phyloP scores from a whole-genome alignment of 2,888 invertebrate genomes.

The Acanthosoma haemorrhoidale region DNA sequence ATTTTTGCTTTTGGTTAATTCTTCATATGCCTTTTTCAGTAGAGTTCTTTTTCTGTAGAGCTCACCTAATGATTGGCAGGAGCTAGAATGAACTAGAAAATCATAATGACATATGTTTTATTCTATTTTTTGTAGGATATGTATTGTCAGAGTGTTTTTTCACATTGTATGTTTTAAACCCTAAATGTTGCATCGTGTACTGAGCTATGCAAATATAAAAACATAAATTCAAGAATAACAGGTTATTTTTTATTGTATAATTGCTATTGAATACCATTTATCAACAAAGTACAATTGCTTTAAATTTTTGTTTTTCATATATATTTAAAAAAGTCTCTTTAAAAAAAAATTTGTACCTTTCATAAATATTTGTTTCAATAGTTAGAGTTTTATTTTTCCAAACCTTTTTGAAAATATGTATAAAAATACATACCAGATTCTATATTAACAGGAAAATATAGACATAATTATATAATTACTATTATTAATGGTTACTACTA shows the following conservation, averaged over 20 bases:
- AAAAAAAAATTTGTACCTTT: too few species aligned
- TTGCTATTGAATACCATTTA: too few species aligned
- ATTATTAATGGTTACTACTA: too few species aligned
- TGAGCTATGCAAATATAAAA: neutral
- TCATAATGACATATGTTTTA: slow-evolving; percentile 7
- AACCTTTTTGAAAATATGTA: too few species aligned
- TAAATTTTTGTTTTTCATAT: too few species aligned
- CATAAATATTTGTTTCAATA: too few species aligned
- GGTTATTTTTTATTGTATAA: slow-evolving; percentile 10
- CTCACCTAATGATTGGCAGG: slow-evolving; percentile 13
- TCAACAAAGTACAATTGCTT: too few species aligned
- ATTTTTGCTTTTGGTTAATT: slow-evolving; percentile 4
- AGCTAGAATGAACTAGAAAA: slow-evolving; percentile 21
- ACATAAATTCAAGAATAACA: neutral
- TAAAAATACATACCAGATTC: too few species aligned
- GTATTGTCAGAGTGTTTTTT: slow-evolving; percentile 20
- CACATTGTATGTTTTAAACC: slow-evolving; percentile 22
- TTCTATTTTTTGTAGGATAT: slow-evolving; percentile 22
- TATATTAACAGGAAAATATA: too few species aligned
- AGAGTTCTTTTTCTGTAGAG: slow-evolving; percentile 7
- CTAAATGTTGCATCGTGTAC: slow-evolving; percentile 24
- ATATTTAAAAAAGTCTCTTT: too few species aligned
- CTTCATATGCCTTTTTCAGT: slow-evolving; percentile 6
- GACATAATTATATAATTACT: too few species aligned
- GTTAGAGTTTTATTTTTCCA: too few species aligned